Evolutionary conservation across 2,797 vertebrate species (phyloP), one percentile per base, ranked within the genome.

Genomic region (Hippoglossus hippoglossus): DNA sequence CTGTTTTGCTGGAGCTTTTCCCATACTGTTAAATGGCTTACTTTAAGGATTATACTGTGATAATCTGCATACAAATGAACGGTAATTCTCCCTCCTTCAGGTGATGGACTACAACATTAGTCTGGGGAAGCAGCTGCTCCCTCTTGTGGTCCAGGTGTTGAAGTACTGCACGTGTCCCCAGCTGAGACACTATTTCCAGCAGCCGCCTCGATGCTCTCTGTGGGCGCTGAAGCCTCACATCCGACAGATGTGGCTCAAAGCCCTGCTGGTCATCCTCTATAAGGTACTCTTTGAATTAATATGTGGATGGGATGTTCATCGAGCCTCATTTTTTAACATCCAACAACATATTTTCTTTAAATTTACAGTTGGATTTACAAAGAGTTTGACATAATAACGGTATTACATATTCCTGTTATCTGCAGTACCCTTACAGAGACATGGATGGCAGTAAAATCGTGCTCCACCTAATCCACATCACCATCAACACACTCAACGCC

Each of bases 31-130:
- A 18, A 21, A 6, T 21, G 1, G 41, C 31, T 34, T 13, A 53
- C 31, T 19, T 13, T 63, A 34, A 71, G 5, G 3, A 46, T n/a
- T n/a, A 19, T 25, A 28, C 24, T n/a, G 28, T 3, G 10, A 34
- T 12, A 18, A 31, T 8, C 31, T 56, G 8, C 44, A 25, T 11
- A 31, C 16, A 59, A 24, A 67, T 50, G 0, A 6, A 10, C 18
- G 15, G 2, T 28, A 39, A 22, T 68, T 28, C n/a, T 64, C n/a
- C 72, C 64, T 63, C 18, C 87, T 94, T 73, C 87, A 99, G 98
- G 98, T 99, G 63, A 97, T 99, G 96, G 98, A 99, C 91, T 99
- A 98, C 90, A 99, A 99, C 75, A 99, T 99, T 52, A 87, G 94
- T 80, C 87, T 99, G 80, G 98, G 98, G 60, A 99, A 99, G 90